phyloP scores from a whole-genome alignment of 2,113 vertebrate genomes.

The Uropsilus gracilis region DNA sequence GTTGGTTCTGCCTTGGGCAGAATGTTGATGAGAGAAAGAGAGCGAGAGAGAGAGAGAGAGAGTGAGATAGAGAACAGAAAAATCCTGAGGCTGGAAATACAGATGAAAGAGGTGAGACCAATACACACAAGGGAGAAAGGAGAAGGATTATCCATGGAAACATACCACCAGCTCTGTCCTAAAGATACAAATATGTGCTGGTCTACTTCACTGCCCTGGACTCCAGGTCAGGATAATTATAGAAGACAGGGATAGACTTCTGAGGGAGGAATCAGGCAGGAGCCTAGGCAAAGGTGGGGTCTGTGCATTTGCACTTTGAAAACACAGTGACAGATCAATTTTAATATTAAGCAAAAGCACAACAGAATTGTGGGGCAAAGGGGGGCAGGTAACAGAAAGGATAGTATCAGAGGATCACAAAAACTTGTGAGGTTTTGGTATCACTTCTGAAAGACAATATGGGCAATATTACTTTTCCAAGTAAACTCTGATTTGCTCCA shows the following conservation, averaged over 20 bases:
- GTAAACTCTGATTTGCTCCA: not conserved
- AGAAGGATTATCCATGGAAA: not conserved
- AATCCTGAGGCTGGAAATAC: not conserved
- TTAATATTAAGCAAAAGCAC: not conserved
- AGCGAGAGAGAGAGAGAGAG: too few species aligned
- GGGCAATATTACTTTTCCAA: not conserved
- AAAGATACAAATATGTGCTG: rapidly evolving
- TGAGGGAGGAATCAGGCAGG: not conserved
- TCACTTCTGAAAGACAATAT: not conserved
- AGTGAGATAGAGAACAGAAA: not conserved
- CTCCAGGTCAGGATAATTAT: not conserved
- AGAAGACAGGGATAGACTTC: not conserved
- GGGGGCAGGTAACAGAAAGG: not conserved
- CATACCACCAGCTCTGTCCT: not conserved
- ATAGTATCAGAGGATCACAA: not conserved
- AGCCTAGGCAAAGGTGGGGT: not conserved
- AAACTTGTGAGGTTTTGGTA: not conserved
- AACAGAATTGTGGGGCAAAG: not conserved
- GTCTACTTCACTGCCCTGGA: not conserved
- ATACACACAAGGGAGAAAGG: not conserved
- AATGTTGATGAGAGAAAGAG: not conserved
- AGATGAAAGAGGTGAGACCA: not conserved
- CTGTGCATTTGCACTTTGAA: not conserved
- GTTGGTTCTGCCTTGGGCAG: not conserved
- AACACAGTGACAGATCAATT: not conserved